phyloP scores from a whole-genome alignment of 2,888 invertebrate species.

The Opisthograptis luteolata region DNA sequence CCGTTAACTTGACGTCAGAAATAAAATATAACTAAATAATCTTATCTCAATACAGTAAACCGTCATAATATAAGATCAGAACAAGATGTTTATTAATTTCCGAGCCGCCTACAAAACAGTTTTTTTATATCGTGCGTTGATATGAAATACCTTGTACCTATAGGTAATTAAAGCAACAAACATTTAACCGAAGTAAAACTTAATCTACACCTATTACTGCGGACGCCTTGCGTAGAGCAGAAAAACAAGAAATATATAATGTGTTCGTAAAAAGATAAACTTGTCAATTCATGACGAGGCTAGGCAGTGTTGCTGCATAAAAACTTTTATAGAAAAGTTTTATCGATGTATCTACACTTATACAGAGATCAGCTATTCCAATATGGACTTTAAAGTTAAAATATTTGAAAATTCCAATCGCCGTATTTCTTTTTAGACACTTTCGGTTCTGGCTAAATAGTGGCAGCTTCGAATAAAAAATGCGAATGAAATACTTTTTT shows the following conservation, averaged over 20 bases:
- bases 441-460: background rate
- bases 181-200: conserved; percentile 35
- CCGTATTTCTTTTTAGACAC: background rate
- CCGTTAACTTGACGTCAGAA: conserved; percentile 2
- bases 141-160: conserved; percentile 29
- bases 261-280: conserved; percentile 40
- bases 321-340: conserved; percentile 32
- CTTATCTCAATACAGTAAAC: conserved; percentile 13
- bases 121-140: conserved; percentile 15
- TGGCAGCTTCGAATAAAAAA: background rate
- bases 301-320: conserved; percentile 33
- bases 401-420: background rate
- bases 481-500: too few species aligned
- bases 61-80: conserved; percentile 17
- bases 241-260: conserved; percentile 39
- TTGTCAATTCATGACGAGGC: conserved; percentile 43
- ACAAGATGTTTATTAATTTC: conserved; percentile 20
- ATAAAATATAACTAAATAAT: background rate
- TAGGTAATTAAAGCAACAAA: conserved; percentile 37
- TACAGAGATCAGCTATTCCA: conserved; percentile 9
- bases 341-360: conserved; percentile 34
- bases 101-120: conserved; percentile 24
- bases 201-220: conserved; percentile 37
- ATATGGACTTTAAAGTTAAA: background rate
- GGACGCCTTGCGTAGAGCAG: conserved; percentile 23